phyloP scores from a whole-genome alignment of 1,140 invertebrate species.

The Eriosoma lanigerum region DNA sequence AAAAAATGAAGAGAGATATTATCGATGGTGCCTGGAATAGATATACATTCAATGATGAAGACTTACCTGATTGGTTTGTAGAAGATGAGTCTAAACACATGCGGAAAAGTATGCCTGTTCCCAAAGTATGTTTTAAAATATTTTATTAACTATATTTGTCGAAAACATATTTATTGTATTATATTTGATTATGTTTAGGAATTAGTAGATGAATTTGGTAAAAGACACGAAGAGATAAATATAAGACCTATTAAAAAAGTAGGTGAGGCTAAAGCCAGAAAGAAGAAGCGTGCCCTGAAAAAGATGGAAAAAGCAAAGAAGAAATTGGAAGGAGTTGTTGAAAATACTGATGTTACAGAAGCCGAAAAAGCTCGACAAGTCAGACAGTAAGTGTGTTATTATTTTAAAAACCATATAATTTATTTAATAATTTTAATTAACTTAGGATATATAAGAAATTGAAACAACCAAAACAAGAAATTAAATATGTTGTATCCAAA shows the following conservation, averaged over 20 bases:
- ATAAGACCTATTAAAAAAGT: constrained; percentile 96
- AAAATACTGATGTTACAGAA: constrained; percentile 85
- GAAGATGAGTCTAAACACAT: constrained; percentile 92
- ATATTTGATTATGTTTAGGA: constrained; percentile 60
- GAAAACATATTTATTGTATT: neutral
- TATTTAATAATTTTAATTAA: constrained; percentile 44
- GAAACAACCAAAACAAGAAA: constrained; percentile 78
- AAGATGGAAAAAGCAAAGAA: constrained; percentile 94
- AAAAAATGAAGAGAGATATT: constrained; percentile 81
- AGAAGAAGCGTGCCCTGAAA: constrained; percentile 84
- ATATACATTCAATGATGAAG: constrained; percentile 83
- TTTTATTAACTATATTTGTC: neutral
- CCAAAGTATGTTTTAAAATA: constrained; percentile 54
- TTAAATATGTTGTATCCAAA: constrained; percentile 93
- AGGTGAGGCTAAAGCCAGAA: constrained; percentile 95
- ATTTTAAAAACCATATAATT: constrained; percentile 22
- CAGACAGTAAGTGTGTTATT: constrained; percentile 69
- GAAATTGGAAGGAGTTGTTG: constrained; percentile 87
- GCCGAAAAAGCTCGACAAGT: constrained; percentile 91
- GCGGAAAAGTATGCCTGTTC: constrained; percentile 62
- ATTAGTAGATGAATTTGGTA: constrained; percentile 72
- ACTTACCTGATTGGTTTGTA: constrained; percentile 94
- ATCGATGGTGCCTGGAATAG: constrained; percentile 89
- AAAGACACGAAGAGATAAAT: constrained; percentile 83
- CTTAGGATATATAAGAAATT: constrained; percentile 91